Evolutionary conservation across 2,797 vertebrate genomes (phyloP).

Genomic region (Pelodytes ibericus): DNA sequence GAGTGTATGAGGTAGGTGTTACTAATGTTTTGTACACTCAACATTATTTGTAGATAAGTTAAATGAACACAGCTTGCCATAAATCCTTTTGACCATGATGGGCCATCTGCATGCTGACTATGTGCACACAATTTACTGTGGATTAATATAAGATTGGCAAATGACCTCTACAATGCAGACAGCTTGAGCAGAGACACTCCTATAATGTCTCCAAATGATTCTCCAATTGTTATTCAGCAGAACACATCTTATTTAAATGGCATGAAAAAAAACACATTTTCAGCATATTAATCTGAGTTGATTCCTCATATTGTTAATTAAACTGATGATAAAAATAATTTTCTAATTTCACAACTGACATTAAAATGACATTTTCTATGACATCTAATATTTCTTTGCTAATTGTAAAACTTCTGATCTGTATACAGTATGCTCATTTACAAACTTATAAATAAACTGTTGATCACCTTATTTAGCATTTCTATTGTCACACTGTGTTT

Average conservation of each 20-base stretch:
- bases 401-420: conserved; percentile 72
- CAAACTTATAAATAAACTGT: conserved; percentile 51
- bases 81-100: conserved; percentile 1
- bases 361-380: conserved; percentile 69
- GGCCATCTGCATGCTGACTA: conserved; percentile 9
- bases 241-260: conserved; percentile 58
- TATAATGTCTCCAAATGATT: conserved; percentile 49
- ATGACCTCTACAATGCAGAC: conserved; percentile 19
- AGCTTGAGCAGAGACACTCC: conserved; percentile 15
- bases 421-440: conserved; percentile 63
- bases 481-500: not conserved
- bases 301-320: conserved; percentile 67
- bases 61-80: too few relatives aligned
- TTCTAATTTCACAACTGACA: conserved; percentile 63
- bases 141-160: conserved; percentile 15
- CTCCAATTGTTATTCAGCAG: conserved; percentile 60
- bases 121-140: conserved; percentile 29
- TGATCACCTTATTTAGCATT: not conserved
- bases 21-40: too few relatives aligned
- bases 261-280: conserved; percentile 60
- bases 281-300: conserved; percentile 63
- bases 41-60: too few relatives aligned
- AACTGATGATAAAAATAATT: conserved; percentile 68
- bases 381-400: conserved; percentile 68
- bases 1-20: too few relatives aligned